Evolutionary conservation across 2,797 vertebrate species (phyloP), one percentile per base, ranked within the genome.

Genomic region (Phoebastria nigripes): DNA sequence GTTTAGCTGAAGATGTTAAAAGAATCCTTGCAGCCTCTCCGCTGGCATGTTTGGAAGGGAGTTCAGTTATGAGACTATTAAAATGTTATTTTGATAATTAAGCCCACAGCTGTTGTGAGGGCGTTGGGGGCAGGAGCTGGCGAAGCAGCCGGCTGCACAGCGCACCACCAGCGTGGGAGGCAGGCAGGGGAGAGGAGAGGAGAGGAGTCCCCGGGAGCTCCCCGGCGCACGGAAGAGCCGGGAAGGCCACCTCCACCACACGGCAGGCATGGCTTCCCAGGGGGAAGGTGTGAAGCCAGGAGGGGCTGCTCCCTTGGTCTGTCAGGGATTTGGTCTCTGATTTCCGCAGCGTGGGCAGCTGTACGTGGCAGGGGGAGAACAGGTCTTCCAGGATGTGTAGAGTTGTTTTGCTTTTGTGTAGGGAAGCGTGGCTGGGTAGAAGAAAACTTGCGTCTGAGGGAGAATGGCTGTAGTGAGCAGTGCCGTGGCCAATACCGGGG

Each of bases 51-150:
- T 98, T 98, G 96, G 97, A 98, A 98, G 97, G 94, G 97, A 98
- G 97, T 94, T 97, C 95, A 70, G 98, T 98, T 98, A 97, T 97
- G 97, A 98, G 98, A 98, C 98, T 98, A 98, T 98, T 98, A 98
- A 98, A 98, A 98, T 98, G 98, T 98, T 98, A 98, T 98, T 98
- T 98, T 98, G 98, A 98, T 98, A 98, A 98, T 98, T 98, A 98
- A 98, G 98, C 97, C 98, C 97, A 96, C 98, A 98, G 98, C 98
- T 98, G 98, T 98, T 98, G 96, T 20, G 97, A 98, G 98, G 98
- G 98, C 95, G 5, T 85, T 79, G 89, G 97, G 98, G 97, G 98
- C 98, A 97, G 94, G 90, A 95, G 63, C 96, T 81, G 87, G 65
- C 29, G 80, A 89, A 95, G 97, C 96, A 80, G 96, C 96, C 92